These are phyloP conservation scores for Recurvirostra avosetta DNA, from an alignment of 2,113 vertebrate genomes.

Conservation along the genomic window DNA sequence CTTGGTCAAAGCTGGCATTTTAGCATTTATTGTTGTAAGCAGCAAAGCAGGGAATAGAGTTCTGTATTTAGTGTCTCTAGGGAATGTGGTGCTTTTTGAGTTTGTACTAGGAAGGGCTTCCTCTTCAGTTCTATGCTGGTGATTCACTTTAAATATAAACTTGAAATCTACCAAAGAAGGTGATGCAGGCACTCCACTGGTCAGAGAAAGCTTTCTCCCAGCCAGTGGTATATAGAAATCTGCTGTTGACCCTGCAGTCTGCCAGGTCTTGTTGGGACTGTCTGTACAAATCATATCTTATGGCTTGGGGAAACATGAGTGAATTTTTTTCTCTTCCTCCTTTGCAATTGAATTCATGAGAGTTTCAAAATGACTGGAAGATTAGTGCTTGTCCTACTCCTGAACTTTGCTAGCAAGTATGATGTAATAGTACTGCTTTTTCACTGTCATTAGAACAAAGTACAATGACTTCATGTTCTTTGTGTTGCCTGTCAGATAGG, in stretches of 20 bases:
- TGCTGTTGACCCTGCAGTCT: rapidly evolving
- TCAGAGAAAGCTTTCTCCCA: neutral
- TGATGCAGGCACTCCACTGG: neutral
- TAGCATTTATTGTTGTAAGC: neutral
- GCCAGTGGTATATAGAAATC: neutral
- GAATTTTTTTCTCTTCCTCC: neutral
- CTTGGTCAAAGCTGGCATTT: neutral
- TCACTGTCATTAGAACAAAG: neutral
- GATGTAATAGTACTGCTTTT: neutral
- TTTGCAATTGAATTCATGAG: neutral
- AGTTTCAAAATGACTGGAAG: neutral
- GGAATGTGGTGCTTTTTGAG: neutral
- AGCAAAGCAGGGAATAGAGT: neutral
- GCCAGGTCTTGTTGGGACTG: neutral
- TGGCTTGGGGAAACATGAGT: rapidly evolving
- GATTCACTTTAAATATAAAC: neutral
- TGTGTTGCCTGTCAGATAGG: neutral
- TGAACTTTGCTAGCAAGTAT: neutral
- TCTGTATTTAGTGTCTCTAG: neutral
- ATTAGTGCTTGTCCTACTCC: neutral
- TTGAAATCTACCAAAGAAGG: neutral
- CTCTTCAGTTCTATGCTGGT: neutral
- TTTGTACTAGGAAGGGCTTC: neutral
- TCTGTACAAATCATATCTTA: neutral
- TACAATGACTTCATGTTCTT: neutral